Conservation (phyloP, 2,888 invertebrate genomes). For the Linyphia triangularis region DNA sequence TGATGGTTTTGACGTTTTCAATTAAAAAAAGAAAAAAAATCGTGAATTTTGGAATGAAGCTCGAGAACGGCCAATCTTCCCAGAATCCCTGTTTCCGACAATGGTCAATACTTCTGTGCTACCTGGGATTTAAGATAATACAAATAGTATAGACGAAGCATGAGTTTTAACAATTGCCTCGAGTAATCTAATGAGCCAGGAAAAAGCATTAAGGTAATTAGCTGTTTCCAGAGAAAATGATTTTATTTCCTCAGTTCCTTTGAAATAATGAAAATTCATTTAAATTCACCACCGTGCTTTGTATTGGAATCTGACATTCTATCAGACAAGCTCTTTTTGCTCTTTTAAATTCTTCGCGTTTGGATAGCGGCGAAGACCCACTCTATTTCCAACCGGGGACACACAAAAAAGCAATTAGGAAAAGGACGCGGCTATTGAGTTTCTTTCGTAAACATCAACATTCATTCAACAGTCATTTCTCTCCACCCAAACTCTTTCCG, state of each 20-base stretch:
- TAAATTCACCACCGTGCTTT: not conserved
- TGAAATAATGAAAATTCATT: not conserved
- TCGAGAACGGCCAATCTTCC: no score
- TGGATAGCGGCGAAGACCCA: not conserved
- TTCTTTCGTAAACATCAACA: slow-evolving; percentile 39
- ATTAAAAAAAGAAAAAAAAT: no score
- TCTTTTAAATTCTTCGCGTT: not conserved
- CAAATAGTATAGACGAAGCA: no score
- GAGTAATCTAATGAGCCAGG: no score
- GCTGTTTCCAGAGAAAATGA: no score
- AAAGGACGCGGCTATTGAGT: slow-evolving; percentile 1
- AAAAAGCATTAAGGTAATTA: no score
- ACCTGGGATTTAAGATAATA: no score
- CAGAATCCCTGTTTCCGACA: no score
- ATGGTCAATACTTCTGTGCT: no score
- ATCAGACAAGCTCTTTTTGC: not conserved
- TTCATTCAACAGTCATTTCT: slow-evolving; percentile 43
- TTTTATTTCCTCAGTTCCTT: not conserved
- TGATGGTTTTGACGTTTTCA: no score
- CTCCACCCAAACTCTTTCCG: not conserved
- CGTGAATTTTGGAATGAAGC: no score
- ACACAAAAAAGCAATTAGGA: slow-evolving; percentile 13
- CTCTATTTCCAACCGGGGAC: not conserved
- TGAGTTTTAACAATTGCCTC: no score
- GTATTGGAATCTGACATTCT: not conserved